These are phyloP conservation scores for Platysteira castanea DNA, from an alignment of 2,113 vertebrate genomes.

Conservation along the genomic window DNA sequence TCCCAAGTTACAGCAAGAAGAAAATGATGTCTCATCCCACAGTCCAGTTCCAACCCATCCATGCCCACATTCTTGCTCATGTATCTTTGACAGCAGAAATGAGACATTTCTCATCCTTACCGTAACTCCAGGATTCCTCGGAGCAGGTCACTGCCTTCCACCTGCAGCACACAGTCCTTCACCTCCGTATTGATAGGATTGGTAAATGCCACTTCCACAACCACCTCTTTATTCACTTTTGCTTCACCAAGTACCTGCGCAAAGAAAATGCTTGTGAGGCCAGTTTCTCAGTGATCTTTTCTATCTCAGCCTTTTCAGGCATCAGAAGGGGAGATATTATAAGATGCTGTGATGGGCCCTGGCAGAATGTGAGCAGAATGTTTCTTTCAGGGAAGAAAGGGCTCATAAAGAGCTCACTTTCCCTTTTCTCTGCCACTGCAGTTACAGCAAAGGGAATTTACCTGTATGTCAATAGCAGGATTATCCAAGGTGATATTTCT, in stretches of 20 bases:
- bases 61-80: neutral
- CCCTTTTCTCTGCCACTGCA: neutral
- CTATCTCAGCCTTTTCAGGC: neutral
- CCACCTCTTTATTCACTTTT: slow-evolving; percentile 46
- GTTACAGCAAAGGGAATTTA: neutral
- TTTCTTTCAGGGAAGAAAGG: neutral
- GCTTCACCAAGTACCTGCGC: slow-evolving; percentile 61
- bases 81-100: neutral
- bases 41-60: neutral
- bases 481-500: slow-evolving; percentile 69
- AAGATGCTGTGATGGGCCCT: neutral
- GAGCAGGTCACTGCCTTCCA: slow-evolving; percentile 73
- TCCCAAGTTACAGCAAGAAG: neutral
- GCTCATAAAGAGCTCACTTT: neutral
- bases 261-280: neutral
- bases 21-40: neutral
- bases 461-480: slow-evolving; percentile 68
- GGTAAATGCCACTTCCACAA: slow-evolving; percentile 70
- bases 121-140: slow-evolving; percentile 56
- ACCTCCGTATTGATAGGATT: slow-evolving; percentile 65
- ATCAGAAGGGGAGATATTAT: neutral
- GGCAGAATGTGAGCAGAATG: neutral
- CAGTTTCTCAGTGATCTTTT: neutral
- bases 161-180: slow-evolving; percentile 65
- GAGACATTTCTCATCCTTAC: slow-evolving; percentile 40